These are phyloP conservation scores for Iselma pallidipennis DNA, from an alignment of 2,888 invertebrate species.

Conservation along the genomic window DNA sequence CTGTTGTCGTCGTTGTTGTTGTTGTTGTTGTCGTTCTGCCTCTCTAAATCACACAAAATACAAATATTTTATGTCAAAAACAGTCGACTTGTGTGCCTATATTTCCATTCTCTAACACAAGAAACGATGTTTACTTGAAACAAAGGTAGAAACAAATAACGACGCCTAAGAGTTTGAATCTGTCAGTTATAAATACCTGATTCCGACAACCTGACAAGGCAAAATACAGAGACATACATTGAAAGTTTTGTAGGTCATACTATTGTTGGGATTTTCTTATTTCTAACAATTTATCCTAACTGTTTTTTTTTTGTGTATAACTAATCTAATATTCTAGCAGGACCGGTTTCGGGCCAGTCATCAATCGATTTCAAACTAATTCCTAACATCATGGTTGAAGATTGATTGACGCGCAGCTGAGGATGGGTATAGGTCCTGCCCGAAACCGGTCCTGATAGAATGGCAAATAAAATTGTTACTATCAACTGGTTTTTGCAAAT, in stretches of 20 bases:
- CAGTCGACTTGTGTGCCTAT: constrained; percentile 13
- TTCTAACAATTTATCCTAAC: constrained; percentile 7
- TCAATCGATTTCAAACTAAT: neutral
- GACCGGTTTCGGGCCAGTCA: neutral
- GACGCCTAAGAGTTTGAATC: constrained; percentile 27
- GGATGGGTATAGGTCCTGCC: too few species aligned
- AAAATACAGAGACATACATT: constrained; percentile 6
- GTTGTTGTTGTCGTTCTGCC: constrained; percentile 11
- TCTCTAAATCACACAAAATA: constrained; percentile 18
- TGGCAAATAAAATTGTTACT: too few species aligned
- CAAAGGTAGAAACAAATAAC: constrained; percentile 24
- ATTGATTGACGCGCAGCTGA: too few species aligned
- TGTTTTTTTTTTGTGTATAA: too few species aligned
- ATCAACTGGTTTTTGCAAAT: too few species aligned
- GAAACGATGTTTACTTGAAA: constrained; percentile 23
- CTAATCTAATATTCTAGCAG: too few species aligned
- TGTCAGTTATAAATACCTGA: constrained; percentile 28
- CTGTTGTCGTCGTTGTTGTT: neutral
- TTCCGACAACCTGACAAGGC: constrained; percentile 26
- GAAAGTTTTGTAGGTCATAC: constrained; percentile 23
- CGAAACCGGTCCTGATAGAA: too few species aligned
- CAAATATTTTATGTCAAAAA: constrained; percentile 21
- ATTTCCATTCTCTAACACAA: constrained; percentile 11
- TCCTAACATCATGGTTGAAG: neutral
- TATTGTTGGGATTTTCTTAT: constrained; percentile 12